Conservation (phyloP, 2,113 vertebrate genomes). For the Osmerus mordax region DNA sequence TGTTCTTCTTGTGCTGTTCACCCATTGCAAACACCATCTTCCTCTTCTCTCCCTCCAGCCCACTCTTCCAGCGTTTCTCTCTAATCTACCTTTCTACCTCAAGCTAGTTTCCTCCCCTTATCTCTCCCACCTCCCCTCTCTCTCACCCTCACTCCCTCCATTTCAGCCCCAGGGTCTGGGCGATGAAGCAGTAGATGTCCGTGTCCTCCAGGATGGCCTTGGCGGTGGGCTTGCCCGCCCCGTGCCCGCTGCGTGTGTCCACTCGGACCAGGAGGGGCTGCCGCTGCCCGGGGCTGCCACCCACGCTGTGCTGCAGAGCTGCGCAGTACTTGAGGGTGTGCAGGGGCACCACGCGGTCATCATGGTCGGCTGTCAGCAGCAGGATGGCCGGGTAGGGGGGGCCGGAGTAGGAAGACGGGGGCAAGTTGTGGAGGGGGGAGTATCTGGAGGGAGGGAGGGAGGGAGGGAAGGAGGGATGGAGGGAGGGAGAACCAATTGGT, state of each 20-base stretch:
- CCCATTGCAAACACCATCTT: not conserved
- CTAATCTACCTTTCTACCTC: not conserved
- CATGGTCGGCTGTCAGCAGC: conserved; percentile 90
- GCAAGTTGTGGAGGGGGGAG: conserved; percentile 79
- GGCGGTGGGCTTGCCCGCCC: conserved; percentile 94
- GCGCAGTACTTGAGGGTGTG: conserved; percentile 97
- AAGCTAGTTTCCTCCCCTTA: not conserved
- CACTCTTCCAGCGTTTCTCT: conserved; percentile 8
- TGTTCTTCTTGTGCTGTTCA: no score
- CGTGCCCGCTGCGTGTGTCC: conserved; percentile 97
- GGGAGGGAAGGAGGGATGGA: not conserved
- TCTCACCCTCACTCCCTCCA: conserved; percentile 62
- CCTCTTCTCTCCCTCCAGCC: not conserved
- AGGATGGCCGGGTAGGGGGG: conserved; percentile 84
- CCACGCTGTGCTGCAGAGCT: conserved; percentile 84
- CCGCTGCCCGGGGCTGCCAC: conserved; percentile 78
- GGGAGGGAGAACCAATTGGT: not conserved
- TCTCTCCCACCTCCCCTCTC: not conserved
- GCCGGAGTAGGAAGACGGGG: conserved; percentile 79
- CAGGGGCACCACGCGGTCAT: conserved; percentile 94
- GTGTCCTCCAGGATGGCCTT: conserved; percentile 95
- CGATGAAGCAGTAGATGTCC: conserved; percentile 95
- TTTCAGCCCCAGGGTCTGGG: conserved; percentile 69
- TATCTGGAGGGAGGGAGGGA: conserved; percentile 54
- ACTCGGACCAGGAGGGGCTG: conserved; percentile 95